Evolutionary conservation across 2,113 vertebrate genomes (phyloP).

Genomic region (Trematomus loennbergii): DNA sequence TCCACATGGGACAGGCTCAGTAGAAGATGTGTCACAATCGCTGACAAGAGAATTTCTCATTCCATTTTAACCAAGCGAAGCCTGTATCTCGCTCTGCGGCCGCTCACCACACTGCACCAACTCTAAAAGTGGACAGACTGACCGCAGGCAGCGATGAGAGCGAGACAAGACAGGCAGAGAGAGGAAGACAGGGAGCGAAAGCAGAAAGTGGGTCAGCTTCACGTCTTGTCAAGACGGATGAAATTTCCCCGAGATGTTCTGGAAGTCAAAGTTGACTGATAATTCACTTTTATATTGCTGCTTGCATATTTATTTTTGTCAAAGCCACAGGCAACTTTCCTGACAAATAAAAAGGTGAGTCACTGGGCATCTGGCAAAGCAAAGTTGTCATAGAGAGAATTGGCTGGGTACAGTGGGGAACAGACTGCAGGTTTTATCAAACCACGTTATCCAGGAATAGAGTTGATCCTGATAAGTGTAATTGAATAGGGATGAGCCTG

Average conservation of each 20-base stretch:
- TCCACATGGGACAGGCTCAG: conserved; percentile 48
- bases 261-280: conserved; percentile 64
- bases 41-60: conserved; percentile 53
- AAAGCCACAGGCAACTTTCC: conserved; percentile 47
- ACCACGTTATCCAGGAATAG: conserved; percentile 49
- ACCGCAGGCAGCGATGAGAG: conserved; percentile 54
- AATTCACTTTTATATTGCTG: conserved; percentile 43
- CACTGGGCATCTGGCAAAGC: conserved; percentile 47
- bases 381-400: conserved; percentile 29
- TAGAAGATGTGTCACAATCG: conserved; percentile 57
- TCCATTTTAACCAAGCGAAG: conserved; percentile 36
- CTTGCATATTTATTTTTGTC: conserved; percentile 47
- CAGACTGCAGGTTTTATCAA: conserved; percentile 47
- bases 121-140: conserved; percentile 64
- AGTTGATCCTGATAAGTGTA: conserved; percentile 50
- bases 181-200: conserved; percentile 36
- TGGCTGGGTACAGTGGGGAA: conserved; percentile 21
- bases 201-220: conserved; percentile 73
- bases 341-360: conserved; percentile 58
- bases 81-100: conserved; percentile 4
- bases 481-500: conserved; percentile 38
- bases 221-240: conserved; percentile 62
- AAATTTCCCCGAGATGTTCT: conserved; percentile 54
- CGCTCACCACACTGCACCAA: conserved; percentile 30
- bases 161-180: conserved; percentile 47